These are phyloP conservation scores for Drosophila insularis DNA, from an alignment of 1,140 invertebrate genomes.

Conservation along the genomic window DNA sequence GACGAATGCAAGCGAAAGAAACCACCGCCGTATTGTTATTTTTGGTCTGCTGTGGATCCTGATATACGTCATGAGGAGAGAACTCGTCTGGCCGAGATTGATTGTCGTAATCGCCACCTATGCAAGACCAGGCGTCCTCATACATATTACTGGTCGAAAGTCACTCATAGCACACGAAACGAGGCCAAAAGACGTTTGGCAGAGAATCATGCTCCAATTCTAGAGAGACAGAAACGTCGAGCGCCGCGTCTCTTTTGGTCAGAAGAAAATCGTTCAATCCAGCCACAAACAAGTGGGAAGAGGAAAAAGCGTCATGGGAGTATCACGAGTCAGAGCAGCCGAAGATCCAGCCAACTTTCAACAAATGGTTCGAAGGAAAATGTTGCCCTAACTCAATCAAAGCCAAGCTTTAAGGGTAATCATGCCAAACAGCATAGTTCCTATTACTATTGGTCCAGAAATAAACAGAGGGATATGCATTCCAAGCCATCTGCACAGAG, in stretches of 20 bases:
- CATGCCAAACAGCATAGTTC: background rate
- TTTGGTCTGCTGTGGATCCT: conserved; percentile 27
- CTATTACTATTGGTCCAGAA: background rate
- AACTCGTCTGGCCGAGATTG: conserved; percentile 1
- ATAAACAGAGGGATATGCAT: background rate
- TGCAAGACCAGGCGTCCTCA: background rate
- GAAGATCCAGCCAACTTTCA: background rate
- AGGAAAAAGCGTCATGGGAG: background rate
- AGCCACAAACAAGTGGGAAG: background rate
- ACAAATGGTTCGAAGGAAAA: background rate
- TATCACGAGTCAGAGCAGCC: background rate
- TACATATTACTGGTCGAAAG: conserved; percentile 4
- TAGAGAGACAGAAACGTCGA: background rate
- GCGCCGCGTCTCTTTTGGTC: background rate
- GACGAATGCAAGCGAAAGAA: conserved; percentile 8
- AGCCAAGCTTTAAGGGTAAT: background rate
- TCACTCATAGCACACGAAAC: background rate
- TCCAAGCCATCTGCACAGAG: background rate
- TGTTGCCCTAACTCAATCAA: background rate
- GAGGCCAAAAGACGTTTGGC: background rate
- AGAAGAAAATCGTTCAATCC: background rate
- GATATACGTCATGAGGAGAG: conserved; percentile 18
- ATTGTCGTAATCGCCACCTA: background rate
- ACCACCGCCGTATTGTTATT: conserved; percentile 25
- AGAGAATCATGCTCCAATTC: background rate